Evolutionary conservation across 1,140 invertebrate species (phyloP).

Genomic region (Oscheius sp.): DNA sequence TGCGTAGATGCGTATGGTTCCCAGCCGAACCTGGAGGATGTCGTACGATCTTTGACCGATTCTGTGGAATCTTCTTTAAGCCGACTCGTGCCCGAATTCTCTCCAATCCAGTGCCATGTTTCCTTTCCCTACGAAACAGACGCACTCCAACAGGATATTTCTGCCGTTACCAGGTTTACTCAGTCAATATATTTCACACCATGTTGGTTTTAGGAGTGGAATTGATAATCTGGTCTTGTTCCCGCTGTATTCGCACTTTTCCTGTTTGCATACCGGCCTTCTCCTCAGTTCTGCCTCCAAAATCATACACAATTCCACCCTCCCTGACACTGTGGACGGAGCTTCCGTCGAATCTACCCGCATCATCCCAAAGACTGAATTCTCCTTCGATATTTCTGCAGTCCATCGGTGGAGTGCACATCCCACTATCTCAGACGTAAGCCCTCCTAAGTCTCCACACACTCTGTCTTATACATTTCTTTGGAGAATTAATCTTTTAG

Average conservation of each 20-base stretch:
- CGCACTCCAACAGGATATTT: conserved; percentile 26
- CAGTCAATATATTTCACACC: neutral
- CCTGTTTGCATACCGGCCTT: conserved; percentile 22
- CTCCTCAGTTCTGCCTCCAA: conserved; percentile 17
- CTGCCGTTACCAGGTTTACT: conserved; percentile 28
- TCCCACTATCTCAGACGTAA: conserved; percentile 25
- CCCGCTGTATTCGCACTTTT: conserved; percentile 34
- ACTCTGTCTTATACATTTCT: too few relatives aligned
- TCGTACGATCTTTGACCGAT: conserved; percentile 12
- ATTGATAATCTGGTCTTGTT: conserved; percentile 26
- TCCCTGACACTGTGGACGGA: conserved; percentile 5
- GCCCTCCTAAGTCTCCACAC: neutral
- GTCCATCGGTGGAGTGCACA: conserved; percentile 23
- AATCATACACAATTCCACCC: neutral
- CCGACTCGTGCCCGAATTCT: conserved; percentile 37
- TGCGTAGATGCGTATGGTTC: conserved; percentile 22
- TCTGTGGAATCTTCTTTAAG: conserved; percentile 12
- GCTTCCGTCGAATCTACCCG: conserved; percentile 6
- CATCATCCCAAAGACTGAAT: conserved; percentile 25
- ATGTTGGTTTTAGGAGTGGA: conserved; percentile 34
- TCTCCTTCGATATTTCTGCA: conserved; percentile 35
- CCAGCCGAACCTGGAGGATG: conserved; percentile 28
- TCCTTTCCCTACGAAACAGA: conserved; percentile 32
- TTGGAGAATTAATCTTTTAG: conserved; percentile 26
- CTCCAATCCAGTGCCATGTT: conserved; percentile 25